Percentiles rank a stretch among this genome's conserved stretches.
These are phyloP conservation scores for Zhengitettix transpicula DNA, from an alignment of 2,888 invertebrate genomes.

Conservation along the genomic window DNA sequence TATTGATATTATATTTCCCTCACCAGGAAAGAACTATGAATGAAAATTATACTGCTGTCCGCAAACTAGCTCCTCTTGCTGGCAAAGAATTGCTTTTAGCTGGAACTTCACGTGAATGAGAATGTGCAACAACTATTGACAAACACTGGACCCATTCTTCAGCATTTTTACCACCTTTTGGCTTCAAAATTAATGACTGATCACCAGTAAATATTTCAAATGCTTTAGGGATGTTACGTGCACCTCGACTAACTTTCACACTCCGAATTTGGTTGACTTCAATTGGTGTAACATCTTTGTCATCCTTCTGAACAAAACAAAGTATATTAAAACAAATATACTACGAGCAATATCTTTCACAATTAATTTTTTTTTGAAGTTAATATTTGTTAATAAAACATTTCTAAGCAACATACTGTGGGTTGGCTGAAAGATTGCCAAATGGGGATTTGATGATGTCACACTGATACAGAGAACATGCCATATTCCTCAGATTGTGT, in stretches of 20 bases:
- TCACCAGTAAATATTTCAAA: constrained; percentile 94
- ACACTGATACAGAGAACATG: no score
- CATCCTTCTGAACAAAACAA: constrained; percentile 48
- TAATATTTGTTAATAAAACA: no score
- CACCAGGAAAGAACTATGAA: neutral
- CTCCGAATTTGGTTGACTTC: constrained; percentile 87
- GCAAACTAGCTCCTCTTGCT: constrained; percentile 23
- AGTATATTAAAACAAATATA: no score
- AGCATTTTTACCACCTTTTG: constrained; percentile 84
- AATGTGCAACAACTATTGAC: constrained; percentile 82
- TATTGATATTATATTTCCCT: neutral
- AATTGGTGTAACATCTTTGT: constrained; percentile 37
- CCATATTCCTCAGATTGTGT: no score
- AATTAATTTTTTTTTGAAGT: no score
- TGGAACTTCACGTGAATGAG: constrained; percentile 32
- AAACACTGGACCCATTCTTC: constrained; percentile 94
- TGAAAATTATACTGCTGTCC: constrained; percentile 7
- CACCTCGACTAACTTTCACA: constrained; percentile 82
- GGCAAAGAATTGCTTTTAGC: constrained; percentile 31
- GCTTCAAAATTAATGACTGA: constrained; percentile 82
- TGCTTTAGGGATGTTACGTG: constrained; percentile 84
- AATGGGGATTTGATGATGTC: no score
- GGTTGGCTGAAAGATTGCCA: no score
- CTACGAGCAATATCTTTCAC: no score
- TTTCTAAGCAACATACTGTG: no score